Evolutionary conservation across 2,113 vertebrate species (phyloP), one percentile per base, ranked within the genome.

Genomic region (Lagopus muta): DNA sequence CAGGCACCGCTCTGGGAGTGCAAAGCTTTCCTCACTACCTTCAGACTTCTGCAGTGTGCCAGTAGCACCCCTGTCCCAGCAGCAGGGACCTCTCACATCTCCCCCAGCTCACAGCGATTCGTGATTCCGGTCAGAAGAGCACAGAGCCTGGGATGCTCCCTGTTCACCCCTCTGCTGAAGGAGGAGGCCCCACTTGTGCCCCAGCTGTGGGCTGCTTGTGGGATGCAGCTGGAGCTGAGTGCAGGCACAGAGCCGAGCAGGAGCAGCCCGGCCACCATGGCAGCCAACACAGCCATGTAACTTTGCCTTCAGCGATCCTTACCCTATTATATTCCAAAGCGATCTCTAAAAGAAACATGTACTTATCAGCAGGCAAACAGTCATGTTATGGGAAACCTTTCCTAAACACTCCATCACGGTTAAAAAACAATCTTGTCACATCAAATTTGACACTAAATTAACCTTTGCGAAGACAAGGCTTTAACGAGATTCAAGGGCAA

Each of bases 181-280:
- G 13, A 3, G 1, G 28, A 75, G 45, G 61, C 18, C 20, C 34
- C 19, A 20, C 19, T 8, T 7, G 13, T 7, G 34, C 30, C 38
- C 28, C 0, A 4, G 19, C 15, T 1, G 1, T n/a, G 19, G 32
- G 57, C 28, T 13, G 40, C 48, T 3, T 40, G 0, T 1, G 14
- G 24, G n/a, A 10, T 47, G n/a, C 6, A 30, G 52, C 30, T 36
- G 12, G 22, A 17, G 19, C 36, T 47, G 52, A 70, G 43, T 10
- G 36, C 58, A 6, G 22, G 5, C 3, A 38, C 42, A 74, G 38
- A 24, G 11, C 30, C 0, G 1, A 45, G 11, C 11, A 7, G 4
- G 36, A 40, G 67, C 66, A 40, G 76, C 58, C 64, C 38, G 13
- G 74, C 1, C 20, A 50, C 5, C 65, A 7, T 24, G 1, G 2